Percentiles rank a stretch among this genome's conserved stretches.
Conservation (phyloP, 2,113 vertebrate genomes). For the Megalops atlanticus region DNA sequence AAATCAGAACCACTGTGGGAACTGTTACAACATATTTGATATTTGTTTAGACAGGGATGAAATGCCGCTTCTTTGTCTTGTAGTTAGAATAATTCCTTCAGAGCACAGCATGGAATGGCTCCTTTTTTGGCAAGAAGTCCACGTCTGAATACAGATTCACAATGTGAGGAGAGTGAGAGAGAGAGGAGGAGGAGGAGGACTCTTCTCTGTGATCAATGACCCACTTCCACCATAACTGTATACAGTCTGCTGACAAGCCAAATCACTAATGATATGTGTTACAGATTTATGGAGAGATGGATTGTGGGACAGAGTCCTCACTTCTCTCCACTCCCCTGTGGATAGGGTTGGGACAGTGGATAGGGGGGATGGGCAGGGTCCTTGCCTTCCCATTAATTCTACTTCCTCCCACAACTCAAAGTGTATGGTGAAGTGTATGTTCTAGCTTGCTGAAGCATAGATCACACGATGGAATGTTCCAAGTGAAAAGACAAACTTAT, state of each 20-base stretch:
- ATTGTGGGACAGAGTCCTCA: conserved; percentile 20
- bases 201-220: conserved; percentile 17
- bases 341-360: background rate
- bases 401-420: conserved; percentile 32
- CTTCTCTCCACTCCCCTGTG: background rate
- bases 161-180: background rate
- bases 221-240: conserved; percentile 13
- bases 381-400: conserved; percentile 36
- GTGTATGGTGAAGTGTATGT: conserved; percentile 2
- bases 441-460: conserved; percentile 20
- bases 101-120: background rate
- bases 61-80: background rate
- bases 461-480: conserved; percentile 31
- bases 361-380: background rate
- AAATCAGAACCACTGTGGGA: conserved; percentile 6
- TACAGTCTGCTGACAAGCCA: conserved; percentile 29
- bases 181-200: no score
- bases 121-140: background rate
- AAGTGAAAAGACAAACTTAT: conserved; percentile 40
- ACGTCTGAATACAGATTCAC: background rate
- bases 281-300: conserved; percentile 11
- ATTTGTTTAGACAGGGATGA: background rate
- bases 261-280: conserved; percentile 22
- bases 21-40: background rate
- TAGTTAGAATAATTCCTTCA: background rate